A percentile compares a stretch with the other conserved stretches of the same genome.
Conservation (phyloP, 2,888 invertebrate genomes). For the Chelonus formosanus region DNA sequence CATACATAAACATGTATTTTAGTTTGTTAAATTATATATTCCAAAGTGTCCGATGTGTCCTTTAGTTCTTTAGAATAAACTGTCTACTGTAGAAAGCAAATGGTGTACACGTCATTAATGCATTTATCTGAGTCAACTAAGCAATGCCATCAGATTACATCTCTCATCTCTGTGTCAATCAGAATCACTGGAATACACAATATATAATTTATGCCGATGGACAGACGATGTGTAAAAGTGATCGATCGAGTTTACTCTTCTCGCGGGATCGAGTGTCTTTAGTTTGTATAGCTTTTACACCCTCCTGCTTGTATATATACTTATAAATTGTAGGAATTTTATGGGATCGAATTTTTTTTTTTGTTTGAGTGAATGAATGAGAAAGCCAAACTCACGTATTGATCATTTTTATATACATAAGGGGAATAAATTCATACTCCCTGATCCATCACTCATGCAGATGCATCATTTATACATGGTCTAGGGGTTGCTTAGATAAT, state of each 20-base stretch:
- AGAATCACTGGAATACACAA: slow-evolving; percentile 14
- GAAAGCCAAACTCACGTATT: slow-evolving; percentile 34
- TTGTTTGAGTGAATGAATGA: slow-evolving; percentile 32
- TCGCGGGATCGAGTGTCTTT: slow-evolving; percentile 7
- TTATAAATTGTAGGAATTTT: background rate
- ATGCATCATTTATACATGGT: too few species aligned
- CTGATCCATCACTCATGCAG: slow-evolving; percentile 42
- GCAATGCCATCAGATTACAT: slow-evolving; percentile 3
- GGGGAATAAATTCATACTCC: slow-evolving; percentile 37
- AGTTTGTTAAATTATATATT: too few species aligned
- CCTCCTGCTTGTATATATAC: background rate
- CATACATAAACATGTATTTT: too few species aligned
- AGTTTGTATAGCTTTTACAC: background rate
- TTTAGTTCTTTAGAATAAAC: background rate
- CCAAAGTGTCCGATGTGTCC: too few species aligned
- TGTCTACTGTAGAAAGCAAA: background rate
- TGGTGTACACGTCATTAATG: background rate
- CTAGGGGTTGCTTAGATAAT: background rate
- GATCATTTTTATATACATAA: slow-evolving; percentile 33
- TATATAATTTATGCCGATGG: slow-evolving; percentile 13
- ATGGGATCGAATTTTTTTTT: slow-evolving; percentile 31
- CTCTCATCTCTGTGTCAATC: slow-evolving; percentile 30
- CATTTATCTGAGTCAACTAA: slow-evolving; percentile 11
- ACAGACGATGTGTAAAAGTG: slow-evolving; percentile 17
- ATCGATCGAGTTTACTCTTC: slow-evolving; percentile 32